Evolutionary conservation across 1,140 invertebrate genomes (phyloP), one percentile per base, ranked within the genome.

Genomic region (Drosophila burlai): DNA sequence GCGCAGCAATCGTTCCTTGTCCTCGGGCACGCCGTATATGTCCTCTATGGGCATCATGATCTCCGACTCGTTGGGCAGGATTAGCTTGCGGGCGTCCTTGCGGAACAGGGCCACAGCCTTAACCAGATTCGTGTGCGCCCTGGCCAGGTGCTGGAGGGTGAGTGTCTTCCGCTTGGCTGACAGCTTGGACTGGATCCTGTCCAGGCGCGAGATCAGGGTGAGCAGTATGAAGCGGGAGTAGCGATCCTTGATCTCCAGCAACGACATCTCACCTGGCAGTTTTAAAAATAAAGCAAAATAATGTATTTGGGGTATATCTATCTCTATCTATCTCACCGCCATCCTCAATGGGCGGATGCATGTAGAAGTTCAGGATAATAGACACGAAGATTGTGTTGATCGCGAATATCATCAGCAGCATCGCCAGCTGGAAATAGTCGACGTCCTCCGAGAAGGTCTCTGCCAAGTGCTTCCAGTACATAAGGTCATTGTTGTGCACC

Each of bases 241-340:
- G 16, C 91, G 91, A 60, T 92, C 91, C 76, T 92, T 92, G n/a
- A 92, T 91, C 55, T 92, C 86, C 47, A 92, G 43, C 59, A 91
- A 54, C 0, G 91, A 73, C 49, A 92, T 36, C 3, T 87, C 81
- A n/a, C 83, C 74, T 40, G 8, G 2, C 1, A 38, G 16, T 26
- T 1, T 6, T 18, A 1, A 3, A 31, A 11, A 6, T 31, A n/a
- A 6, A 11, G 16, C n/a, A n/a, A 13, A n/a, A 11, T 3, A 31
- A 29, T 15, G 13, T 13, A 8, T 34, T 10, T 34, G 34, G 11
- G 10, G 1, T 11, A 36, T 13, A 13, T 36, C 1, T 11, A 36
- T 34, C 8, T 47, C 21, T 7, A 15, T 5, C 13, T 15, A 36
- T 55, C 54, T 55, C 79, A 21, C 83, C 74, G 16, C 65, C 69